Base-by-base conservation (phyloP, 2,113 vertebrate genomes). In the Hemiprocne comata region DNA sequence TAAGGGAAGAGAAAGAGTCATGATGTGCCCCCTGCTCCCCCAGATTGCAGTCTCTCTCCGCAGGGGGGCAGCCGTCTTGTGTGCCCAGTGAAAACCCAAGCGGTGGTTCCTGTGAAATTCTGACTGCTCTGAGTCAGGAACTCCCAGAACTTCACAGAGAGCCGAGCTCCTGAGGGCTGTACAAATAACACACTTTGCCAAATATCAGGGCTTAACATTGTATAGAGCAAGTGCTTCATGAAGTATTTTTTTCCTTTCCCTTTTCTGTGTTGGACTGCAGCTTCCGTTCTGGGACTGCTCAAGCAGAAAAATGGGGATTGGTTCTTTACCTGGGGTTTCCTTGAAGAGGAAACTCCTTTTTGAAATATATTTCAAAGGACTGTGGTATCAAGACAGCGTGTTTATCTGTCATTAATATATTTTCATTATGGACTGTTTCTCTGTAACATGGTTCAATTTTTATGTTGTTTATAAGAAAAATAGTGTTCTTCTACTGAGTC, bases 31-130 rank as follows among this genome's bases (percentile, higher is more conserved):
- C 9, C 19, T 40, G 51, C 18, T 58, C 46, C 34, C 58, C 29
- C 36, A 34, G 26, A 24, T 66, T 15, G 28, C 11, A 7, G 10
- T 28, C 44, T 54, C 28, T 36, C 7, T 40, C 14, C 1, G 20
- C 9, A 48, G 0, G 1, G 19, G 8, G 42, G 21, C 31, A 58
- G 15, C 29, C 0, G 1, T 28, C 19, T 31, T 17, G 9, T 10
- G 48, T 58, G 17, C n/a, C 1, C 5, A 33, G 20, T 7, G 26
- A 90, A 34, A 69, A 34, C 40, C 21, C 26, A 8, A 31, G 42
- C n/a, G 31, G 29, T 29, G 29, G 36, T 57, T 84, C 7, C 57
- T 65, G 20, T 10, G 42, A 17, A n/a, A 7, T 34, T 38, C 15
- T 9, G 3, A 1, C 69, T 83, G 24, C 54, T 36, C 11, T 20